phyloP scores from a whole-genome alignment of 2,888 invertebrate genomes.

The Hartigia nigra region DNA sequence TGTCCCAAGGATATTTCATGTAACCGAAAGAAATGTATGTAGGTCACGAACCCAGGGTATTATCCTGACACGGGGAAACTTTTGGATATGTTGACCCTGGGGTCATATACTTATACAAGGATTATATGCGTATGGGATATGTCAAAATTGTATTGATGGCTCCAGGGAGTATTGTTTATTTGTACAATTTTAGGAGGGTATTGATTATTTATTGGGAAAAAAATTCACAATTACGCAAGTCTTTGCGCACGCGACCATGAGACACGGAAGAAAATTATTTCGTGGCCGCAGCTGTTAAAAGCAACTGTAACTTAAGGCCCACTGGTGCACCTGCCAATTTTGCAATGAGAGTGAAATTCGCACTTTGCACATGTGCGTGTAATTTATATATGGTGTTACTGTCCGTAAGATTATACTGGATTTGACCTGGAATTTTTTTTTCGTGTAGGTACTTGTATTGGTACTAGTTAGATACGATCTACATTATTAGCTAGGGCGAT shows the following conservation, averaged over 20 bases:
- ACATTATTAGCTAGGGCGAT: not conserved
- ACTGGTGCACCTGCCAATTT: not conserved
- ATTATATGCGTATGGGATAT: not conserved
- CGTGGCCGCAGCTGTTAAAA: not conserved
- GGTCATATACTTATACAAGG: not conserved
- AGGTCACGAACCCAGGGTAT: slow-evolving; percentile 26
- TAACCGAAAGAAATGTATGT: slow-evolving; percentile 13
- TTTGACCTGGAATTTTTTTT: not conserved
- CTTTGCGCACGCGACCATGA: not conserved
- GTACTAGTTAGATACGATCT: not conserved
- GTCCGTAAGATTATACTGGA: not conserved
- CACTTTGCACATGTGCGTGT: not conserved
- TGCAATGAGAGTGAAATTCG: not conserved
- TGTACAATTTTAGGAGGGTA: not conserved
- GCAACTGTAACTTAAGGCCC: not conserved
- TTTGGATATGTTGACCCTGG: not conserved
- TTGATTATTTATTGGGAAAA: not conserved
- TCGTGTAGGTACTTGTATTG: not conserved
- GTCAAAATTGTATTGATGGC: not conserved
- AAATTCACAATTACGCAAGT: not conserved
- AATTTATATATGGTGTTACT: not conserved
- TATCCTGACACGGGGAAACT: not conserved
- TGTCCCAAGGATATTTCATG: slow-evolving; percentile 19
- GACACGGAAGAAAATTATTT: not conserved
- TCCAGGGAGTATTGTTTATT: not conserved